Conservation (phyloP, 2,797 vertebrate genomes). For the Tamandua tetradactyla region DNA sequence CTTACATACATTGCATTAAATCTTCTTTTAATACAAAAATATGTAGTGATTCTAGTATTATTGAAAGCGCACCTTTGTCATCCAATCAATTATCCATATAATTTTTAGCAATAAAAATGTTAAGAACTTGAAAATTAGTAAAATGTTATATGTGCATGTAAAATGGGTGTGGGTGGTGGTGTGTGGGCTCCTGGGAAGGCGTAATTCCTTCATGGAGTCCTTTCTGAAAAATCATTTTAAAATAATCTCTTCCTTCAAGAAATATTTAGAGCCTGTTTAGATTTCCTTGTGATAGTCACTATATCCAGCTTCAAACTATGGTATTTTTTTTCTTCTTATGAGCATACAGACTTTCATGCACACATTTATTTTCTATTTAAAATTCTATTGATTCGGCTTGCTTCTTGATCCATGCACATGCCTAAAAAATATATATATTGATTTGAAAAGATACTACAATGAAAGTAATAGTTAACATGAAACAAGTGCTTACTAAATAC, state of each 20-base stretch:
- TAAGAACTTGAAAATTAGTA: not conserved
- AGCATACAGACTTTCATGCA: not conserved
- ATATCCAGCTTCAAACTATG: not conserved
- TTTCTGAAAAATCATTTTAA: conserved; percentile 10
- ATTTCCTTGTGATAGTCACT: not conserved
- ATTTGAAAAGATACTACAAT: not conserved
- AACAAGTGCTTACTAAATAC: not conserved
- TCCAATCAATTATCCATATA: not conserved
- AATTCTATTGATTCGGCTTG: too few species aligned
- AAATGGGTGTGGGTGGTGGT: not conserved
- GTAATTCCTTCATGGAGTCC: not conserved
- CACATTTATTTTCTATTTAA: not conserved
- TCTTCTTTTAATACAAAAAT: conserved; percentile 28
- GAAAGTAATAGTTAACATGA: not conserved
- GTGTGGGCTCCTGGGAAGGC: not conserved
- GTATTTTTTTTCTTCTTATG: not conserved
- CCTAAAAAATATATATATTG: not conserved
- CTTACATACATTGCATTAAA: not conserved
- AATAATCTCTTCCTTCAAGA: not conserved
- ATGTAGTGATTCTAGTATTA: not conserved
- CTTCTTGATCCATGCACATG: too few species aligned
- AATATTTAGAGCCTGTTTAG: not conserved
- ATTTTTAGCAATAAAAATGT: conserved; percentile 4
- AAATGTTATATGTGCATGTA: not conserved
- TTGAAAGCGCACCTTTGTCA: not conserved